Evolutionary conservation across 35 echinoderm and acorn worm species (phyloP).

Genomic region (Patiria miniata): DNA sequence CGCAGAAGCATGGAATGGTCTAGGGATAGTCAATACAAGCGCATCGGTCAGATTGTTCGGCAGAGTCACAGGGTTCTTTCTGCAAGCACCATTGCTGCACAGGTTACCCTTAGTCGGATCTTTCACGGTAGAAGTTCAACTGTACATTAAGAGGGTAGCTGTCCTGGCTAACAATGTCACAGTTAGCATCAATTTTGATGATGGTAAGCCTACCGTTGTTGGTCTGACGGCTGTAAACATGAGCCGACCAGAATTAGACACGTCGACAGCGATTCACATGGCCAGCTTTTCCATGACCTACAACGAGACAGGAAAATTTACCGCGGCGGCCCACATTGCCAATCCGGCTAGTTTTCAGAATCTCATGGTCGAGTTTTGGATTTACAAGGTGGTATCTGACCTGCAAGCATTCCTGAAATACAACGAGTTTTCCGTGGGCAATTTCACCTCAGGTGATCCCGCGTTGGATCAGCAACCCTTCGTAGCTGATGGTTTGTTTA

Average conservation of each 20-base stretch:
- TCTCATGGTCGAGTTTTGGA: background rate
- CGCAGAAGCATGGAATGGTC: background rate
- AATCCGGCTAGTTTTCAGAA: background rate
- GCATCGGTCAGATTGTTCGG: background rate
- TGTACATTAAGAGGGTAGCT: background rate
- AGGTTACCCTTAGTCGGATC: background rate
- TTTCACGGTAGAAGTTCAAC: background rate
- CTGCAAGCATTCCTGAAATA: background rate
- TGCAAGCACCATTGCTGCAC: background rate
- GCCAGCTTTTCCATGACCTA: background rate
- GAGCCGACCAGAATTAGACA: background rate
- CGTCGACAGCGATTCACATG: background rate
- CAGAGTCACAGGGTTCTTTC: background rate
- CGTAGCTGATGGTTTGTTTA: background rate
- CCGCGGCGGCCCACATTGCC: background rate
- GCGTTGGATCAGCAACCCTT: background rate
- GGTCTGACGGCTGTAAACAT: background rate
- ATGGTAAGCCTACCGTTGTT: background rate
- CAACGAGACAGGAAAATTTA: slow-evolving; percentile 15
- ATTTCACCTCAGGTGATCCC: background rate
- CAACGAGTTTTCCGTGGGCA: background rate
- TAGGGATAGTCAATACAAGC: background rate
- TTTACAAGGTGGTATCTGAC: slow-evolving; percentile 28
- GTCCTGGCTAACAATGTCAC: background rate
- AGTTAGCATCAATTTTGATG: background rate